Conservation (phyloP, 2,113 vertebrate species). For the Mustelus asterias region DNA sequence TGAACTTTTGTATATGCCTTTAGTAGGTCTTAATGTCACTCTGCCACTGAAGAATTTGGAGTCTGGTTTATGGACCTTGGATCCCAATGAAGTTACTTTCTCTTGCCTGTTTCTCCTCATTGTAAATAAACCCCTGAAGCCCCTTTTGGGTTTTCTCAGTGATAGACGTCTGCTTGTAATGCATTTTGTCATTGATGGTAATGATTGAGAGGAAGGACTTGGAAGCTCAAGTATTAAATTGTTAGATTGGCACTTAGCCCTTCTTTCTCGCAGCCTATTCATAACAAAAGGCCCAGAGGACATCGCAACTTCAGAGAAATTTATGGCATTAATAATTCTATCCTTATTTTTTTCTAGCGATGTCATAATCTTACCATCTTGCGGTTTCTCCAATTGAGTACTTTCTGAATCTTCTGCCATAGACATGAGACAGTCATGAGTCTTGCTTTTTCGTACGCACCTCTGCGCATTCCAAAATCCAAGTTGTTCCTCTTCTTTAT, state of each 20-base stretch:
- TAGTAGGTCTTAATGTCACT: slow-evolving; percentile 41
- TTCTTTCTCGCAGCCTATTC: slow-evolving; percentile 49
- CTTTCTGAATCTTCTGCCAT: slow-evolving; percentile 43
- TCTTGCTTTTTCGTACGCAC: slow-evolving; percentile 65
- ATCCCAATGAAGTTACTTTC: slow-evolving; percentile 47
- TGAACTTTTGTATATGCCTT: slow-evolving; percentile 46
- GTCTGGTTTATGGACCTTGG: slow-evolving; percentile 48
- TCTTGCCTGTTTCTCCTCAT: slow-evolving; percentile 63
- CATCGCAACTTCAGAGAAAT: slow-evolving; percentile 59
- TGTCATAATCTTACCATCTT: slow-evolving; percentile 25
- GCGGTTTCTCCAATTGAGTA: slow-evolving; percentile 36
- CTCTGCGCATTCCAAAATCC: slow-evolving; percentile 41
- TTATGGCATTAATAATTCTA: slow-evolving; percentile 59
- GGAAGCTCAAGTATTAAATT: slow-evolving; percentile 70
- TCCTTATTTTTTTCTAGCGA: slow-evolving; percentile 43
- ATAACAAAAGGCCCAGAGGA: slow-evolving; percentile 44
- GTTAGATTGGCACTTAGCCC: slow-evolving; percentile 54
- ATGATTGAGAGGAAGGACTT: slow-evolving; percentile 76
- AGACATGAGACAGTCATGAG: slow-evolving; percentile 54
- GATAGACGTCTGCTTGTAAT: slow-evolving; percentile 75
- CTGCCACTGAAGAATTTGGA: slow-evolving; percentile 46
- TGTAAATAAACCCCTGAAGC: slow-evolving; percentile 68
- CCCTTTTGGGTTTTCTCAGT: slow-evolving; percentile 68
- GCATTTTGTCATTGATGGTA: slow-evolving; percentile 72
- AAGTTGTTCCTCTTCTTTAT: background rate